Evolutionary conservation across 1,140 invertebrate genomes (phyloP), one percentile per base, ranked within the genome.

Genomic region (Caenorhabditis brenneri): DNA sequence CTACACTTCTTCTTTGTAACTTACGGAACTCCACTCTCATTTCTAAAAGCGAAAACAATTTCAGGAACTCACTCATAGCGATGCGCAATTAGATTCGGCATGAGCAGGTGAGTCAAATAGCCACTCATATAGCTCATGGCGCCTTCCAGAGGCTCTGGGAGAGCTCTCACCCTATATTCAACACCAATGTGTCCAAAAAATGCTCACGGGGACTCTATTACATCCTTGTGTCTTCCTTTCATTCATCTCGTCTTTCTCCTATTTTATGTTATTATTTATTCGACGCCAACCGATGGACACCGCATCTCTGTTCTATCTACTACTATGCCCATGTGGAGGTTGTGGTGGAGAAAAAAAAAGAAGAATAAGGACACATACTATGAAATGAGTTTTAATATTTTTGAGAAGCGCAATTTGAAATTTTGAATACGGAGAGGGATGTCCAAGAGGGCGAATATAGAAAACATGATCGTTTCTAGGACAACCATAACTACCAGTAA

Each of bases 221-320:
- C 65, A 74, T 74, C 33, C 65, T 39, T 74, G 33, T 46, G 36
- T 74, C 65, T 42, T 42, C 65, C 39, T 12, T 74, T 74, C 65
- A 39, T 74, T 74, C 65, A 74, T 74, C 65, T 74, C 65, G 65
- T 74, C 65, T 74, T 74, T 42, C 65, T 6, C 65, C 65, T 74
- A 42, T 74, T 74, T 74, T 74, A 74, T 74, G 65, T 74, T 74
- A 74, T 74, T 74, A 74, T 74, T 74, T 74, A 74, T 74, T 74
- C 65, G 65, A n/a, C 58, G 31, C 33, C 58, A 65, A 1, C 49
- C 65, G 33, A 74, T 42, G 65, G 65, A 74, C 65, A 74, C 65
- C 36, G 65, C 58, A n/a, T 36, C 58, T 33, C 36, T 74, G 65
- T 74, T 74, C 33, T 74, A 74, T 74, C 22, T 74, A 74, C 42